These are phyloP conservation scores for Drosophila hamatofila DNA, from an alignment of 2,888 invertebrate species.

Conservation along the genomic window DNA sequence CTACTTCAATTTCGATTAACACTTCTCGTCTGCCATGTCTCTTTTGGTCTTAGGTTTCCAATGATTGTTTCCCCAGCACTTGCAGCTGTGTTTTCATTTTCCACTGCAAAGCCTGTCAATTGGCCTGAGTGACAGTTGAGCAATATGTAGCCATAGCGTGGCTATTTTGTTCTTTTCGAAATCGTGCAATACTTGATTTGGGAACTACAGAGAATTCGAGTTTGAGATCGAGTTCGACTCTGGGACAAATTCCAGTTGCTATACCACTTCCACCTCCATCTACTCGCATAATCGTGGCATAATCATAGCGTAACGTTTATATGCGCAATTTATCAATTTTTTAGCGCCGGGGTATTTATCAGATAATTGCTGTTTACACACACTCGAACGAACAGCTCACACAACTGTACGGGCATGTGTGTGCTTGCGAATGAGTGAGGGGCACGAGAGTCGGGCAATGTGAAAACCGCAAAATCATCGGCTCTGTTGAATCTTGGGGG, in stretches of 20 bases:
- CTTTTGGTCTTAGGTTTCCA: background rate
- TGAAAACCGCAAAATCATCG: constrained; percentile 78
- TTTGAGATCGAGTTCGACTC: constrained; percentile 2
- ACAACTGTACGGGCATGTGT: constrained; percentile 6
- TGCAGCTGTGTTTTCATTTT: constrained; percentile 30
- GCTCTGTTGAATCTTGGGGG: constrained; percentile 63
- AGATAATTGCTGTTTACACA: constrained; percentile 80
- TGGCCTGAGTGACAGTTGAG: constrained; percentile 40
- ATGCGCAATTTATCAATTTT: constrained; percentile 79
- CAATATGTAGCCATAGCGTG: constrained; percentile 10
- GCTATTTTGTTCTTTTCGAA: constrained; percentile 14
- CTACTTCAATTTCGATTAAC: constrained; percentile 4
- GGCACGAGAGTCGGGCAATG: constrained; percentile 29
- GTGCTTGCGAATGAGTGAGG: constrained; percentile 8
- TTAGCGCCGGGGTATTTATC: constrained; percentile 78
- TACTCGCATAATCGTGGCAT: constrained; percentile 57
- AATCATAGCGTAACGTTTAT: constrained; percentile 79
- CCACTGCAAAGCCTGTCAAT: constrained; percentile 25
- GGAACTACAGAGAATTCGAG: constrained; percentile 15
- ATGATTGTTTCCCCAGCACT: constrained; percentile 8
- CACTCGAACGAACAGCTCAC: constrained; percentile 45
- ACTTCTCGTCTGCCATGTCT: background rate
- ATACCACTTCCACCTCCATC: constrained; percentile 16
- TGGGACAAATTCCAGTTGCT: constrained; percentile 29
- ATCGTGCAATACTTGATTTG: constrained; percentile 24